A percentile compares a stretch with the other conserved stretches of the same genome.
These are phyloP conservation scores for Heliconius hewitsoni DNA, from an alignment of 1,140 invertebrate genomes.

Conservation along the genomic window DNA sequence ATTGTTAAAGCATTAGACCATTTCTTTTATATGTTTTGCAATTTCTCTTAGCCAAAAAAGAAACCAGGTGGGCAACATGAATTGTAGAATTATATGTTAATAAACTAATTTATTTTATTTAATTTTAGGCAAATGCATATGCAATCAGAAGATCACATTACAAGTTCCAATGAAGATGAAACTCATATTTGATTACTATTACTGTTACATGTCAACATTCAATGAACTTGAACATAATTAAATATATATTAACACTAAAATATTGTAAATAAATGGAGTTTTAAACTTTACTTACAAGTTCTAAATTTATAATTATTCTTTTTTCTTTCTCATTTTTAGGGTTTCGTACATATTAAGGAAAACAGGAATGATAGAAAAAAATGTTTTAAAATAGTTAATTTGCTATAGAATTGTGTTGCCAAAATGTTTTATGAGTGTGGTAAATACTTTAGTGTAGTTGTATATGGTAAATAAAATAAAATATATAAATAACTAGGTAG, in stretches of 20 bases:
- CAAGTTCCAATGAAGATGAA: slow-evolving; percentile 7
- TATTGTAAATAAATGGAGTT: neutral
- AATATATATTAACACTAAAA: neutral
- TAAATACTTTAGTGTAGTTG: neutral
- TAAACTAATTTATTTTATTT: neutral
- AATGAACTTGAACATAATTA: neutral
- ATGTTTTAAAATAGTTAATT: neutral
- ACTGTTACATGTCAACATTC: neutral
- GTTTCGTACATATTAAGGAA: too few species aligned
- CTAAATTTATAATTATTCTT: neutral
- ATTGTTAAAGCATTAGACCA: too few species aligned
- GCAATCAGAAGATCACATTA: neutral
- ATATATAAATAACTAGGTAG: neutral
- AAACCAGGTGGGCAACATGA: neutral
- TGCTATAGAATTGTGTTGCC: neutral
- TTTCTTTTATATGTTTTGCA: too few species aligned
- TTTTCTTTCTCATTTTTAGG: neutral
- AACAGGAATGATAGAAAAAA: neutral
- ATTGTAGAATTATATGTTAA: neutral
- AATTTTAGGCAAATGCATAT: slow-evolving; percentile 1
- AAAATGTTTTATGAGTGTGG: neutral
- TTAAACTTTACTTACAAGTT: neutral
- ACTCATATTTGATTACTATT: neutral
- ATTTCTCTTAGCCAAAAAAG: too few species aligned
- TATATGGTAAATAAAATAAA: neutral